Evolutionary conservation across 2,113 vertebrate genomes (phyloP).

Genomic region (Melanocharis versteri): DNA sequence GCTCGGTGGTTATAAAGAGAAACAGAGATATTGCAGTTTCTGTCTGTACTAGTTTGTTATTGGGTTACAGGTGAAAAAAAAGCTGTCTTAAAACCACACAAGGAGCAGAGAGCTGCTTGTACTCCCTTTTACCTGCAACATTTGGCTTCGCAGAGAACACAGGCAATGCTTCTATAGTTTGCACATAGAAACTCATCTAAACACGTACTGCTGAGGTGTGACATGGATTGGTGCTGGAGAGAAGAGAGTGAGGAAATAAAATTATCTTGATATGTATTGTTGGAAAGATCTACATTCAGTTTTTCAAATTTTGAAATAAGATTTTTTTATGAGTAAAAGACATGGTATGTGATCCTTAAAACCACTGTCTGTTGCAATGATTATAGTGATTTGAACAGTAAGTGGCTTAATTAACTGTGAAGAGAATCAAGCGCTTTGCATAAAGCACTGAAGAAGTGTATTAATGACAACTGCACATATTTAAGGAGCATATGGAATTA

Average conservation of each 20-base stretch:
- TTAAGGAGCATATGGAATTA: background rate
- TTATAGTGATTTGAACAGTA: background rate
- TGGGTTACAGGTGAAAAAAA: background rate
- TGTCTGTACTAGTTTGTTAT: background rate
- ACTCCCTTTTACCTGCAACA: background rate
- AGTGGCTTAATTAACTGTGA: background rate
- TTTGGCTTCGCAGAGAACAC: background rate
- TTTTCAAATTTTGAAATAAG: background rate
- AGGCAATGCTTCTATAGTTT: background rate
- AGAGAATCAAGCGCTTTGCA: background rate
- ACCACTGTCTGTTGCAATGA: background rate
- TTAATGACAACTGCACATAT: background rate
- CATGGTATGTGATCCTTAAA: background rate
- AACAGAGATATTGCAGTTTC: background rate
- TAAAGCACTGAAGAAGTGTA: background rate
- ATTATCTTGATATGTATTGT: background rate
- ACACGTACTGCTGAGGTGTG: background rate
- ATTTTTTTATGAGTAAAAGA: background rate
- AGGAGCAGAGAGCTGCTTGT: background rate
- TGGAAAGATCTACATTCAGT: background rate
- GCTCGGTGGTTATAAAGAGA: background rate
- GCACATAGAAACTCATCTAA: background rate
- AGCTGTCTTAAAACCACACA: background rate
- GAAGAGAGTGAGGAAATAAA: background rate
- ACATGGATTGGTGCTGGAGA: background rate